phyloP scores from a whole-genome alignment of 2,888 invertebrate genomes.

The Acanthacorydalis orientalis region DNA sequence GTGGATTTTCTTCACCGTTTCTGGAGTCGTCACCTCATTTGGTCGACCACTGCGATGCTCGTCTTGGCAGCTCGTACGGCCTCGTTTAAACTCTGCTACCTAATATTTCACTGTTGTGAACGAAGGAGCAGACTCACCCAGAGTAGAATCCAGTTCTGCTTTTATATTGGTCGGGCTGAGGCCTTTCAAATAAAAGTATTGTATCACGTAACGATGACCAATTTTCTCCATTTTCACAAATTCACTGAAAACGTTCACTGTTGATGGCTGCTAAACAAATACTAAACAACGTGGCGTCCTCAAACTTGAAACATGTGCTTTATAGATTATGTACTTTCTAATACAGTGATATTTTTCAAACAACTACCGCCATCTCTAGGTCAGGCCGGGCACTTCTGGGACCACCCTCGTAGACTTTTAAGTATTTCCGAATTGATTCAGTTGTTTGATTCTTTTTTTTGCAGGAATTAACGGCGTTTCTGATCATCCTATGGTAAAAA shows the following conservation, averaged over 20 bases:
- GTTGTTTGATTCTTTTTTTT: too few species aligned
- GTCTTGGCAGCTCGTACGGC: constrained; percentile 10
- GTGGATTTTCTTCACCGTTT: constrained; percentile 12
- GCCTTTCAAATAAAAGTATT: constrained; percentile 10
- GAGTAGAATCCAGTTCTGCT: constrained; percentile 13
- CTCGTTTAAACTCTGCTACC: constrained; percentile 9
- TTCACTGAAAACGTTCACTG: neutral
- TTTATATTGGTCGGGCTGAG: constrained; percentile 12
- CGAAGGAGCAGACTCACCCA: constrained; percentile 12
- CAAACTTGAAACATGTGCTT: constrained; percentile 7
- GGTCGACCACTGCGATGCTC: constrained; percentile 9
- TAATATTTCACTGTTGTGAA: constrained; percentile 7
- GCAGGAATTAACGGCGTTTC: too few species aligned
- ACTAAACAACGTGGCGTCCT: constrained; percentile 4
- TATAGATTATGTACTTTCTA: constrained; percentile 8
- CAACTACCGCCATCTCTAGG: constrained; percentile 3
- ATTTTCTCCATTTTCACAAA: constrained; percentile 6
- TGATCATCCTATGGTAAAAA: too few species aligned
- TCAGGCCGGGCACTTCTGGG: constrained; percentile 6
- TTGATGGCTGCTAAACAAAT: constrained; percentile 6
- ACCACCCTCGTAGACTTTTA: neutral
- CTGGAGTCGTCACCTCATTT: constrained; percentile 10
- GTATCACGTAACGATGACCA: constrained; percentile 8
- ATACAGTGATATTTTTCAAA: constrained; percentile 4
- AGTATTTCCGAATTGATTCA: too few species aligned